Evolutionary conservation across 1,140 invertebrate species (phyloP).

Genomic region (Bilobella aurantiaca): DNA sequence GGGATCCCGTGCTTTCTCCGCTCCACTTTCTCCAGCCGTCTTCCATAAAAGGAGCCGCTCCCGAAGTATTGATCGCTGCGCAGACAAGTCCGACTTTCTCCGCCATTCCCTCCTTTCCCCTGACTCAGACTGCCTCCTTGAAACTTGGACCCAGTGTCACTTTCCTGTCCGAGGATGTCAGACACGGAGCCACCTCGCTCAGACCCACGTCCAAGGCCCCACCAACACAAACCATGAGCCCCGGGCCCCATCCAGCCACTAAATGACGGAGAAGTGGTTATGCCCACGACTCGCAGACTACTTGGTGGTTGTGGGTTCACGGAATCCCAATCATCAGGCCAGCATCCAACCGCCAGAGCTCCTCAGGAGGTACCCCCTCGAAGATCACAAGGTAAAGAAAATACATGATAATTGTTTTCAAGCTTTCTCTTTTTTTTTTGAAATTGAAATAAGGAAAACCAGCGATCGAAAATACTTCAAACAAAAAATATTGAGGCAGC

Average conservation of each 20-base stretch:
- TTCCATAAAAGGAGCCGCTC: no score
- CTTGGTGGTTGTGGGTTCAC: slow-evolving; percentile 85
- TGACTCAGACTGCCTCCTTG: no score
- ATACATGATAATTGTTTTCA: background rate
- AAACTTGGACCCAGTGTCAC: no score
- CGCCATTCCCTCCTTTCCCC: no score
- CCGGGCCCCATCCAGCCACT: background rate
- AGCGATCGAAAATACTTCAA: no score
- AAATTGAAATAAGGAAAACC: background rate
- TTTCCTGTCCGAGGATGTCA: no score
- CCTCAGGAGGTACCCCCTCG: slow-evolving; percentile 87
- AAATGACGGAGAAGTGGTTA: slow-evolving; percentile 40
- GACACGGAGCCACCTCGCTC: no score
- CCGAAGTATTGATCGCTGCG: no score
- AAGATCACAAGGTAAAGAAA: slow-evolving; percentile 66
- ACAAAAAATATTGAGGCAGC: no score
- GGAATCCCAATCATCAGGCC: slow-evolving; percentile 53
- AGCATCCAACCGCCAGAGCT: slow-evolving; percentile 76
- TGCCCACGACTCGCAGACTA: slow-evolving; percentile 69
- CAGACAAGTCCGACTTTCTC: no score
- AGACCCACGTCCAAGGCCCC: background rate
- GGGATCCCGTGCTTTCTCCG: no score
- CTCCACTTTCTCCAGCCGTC: no score
- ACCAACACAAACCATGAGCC: background rate
- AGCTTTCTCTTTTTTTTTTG: slow-evolving; percentile 4